These are phyloP conservation scores for Ctena decussata DNA, from an alignment of 2,888 invertebrate genomes.

Conservation along the genomic window DNA sequence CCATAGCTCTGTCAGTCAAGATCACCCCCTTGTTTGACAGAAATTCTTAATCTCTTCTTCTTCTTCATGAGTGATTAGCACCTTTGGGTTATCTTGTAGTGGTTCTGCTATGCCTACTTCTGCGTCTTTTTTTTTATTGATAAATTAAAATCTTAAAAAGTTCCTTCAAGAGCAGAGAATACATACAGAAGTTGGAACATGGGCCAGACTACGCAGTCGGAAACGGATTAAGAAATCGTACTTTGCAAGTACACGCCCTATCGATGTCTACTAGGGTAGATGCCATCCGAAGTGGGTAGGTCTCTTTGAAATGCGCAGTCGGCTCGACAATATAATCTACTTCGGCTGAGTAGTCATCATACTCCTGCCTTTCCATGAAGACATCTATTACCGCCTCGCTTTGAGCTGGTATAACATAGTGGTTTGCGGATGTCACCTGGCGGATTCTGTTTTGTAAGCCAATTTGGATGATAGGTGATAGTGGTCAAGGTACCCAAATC, in stretches of 20 bases:
- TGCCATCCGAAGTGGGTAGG: no score
- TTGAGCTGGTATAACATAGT: slow-evolving; percentile 32
- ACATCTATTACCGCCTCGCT: slow-evolving; percentile 45
- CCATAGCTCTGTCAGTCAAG: no score
- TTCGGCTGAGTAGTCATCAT: slow-evolving; percentile 1
- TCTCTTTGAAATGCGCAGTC: no score
- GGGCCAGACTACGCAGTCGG: no score
- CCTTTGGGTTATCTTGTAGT: no score
- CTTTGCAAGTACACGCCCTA: slow-evolving; percentile 28
- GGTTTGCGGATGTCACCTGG: slow-evolving; percentile 32
- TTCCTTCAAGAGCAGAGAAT: no score
- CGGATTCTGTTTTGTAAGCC: slow-evolving; percentile 5
- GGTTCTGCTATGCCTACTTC: slow-evolving; percentile 9
- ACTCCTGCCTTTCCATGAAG: slow-evolving; percentile 28
- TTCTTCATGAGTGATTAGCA: no score
- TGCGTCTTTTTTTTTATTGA: slow-evolving; percentile 36
- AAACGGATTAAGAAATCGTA: slow-evolving; percentile 21
- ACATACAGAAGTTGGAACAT: no score
- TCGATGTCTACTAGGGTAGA: slow-evolving; percentile 43
- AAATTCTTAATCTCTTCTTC: not conserved
- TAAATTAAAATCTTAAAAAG: no score
- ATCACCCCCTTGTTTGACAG: no score
- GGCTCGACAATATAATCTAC: slow-evolving; percentile 46
- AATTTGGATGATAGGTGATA: slow-evolving; percentile 4
- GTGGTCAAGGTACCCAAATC: no score